Base-by-base conservation (phyloP, 2,113 vertebrate species). In the Camarhynchus parvulus region DNA sequence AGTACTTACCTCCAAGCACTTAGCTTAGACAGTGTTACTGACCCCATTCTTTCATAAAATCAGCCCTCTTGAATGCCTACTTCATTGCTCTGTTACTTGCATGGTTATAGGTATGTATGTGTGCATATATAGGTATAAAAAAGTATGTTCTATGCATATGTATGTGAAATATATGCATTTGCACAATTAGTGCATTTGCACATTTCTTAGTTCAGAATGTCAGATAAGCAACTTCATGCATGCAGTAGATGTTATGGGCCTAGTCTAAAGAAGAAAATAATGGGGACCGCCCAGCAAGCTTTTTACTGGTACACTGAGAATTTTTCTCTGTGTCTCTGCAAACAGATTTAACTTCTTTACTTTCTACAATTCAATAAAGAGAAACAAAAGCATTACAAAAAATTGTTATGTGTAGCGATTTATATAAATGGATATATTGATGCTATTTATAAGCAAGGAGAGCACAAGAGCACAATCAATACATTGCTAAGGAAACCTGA, bases 211-310 rank as follows among this genome's bases (percentile, higher is more conserved):
- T 72, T 83, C 33, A 73, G 30, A 50, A 49, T 64, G 25, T 47
- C 63, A 64, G 23, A 33, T 18, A 69, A 76, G 15, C 23, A 41
- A 73, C 37, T 56, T 59, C 41, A 72, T 74, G 15, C 14, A 33
- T 18, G 12, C 20, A 21, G 4, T 47, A 33, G 30, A 73, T 1
- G 0, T 55, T 49, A 50, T 13, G 5, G 27, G 33, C 16, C 5
- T 27, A 37, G 9, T 64, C n/a, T 50, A 14, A 68, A 69, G 39
- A 78, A 90, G 44, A 33, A 69, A 82, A 69, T 52, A 58, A 33
- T 21, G 11, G 6, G 25, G 10, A 42, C 8, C 18, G 11, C n/a
- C 8, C 15, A 31, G 17, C 10, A 13, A 11, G 25, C 11, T 53
- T 70, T 63, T 67, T 70, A 27, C 18, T 58, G 31, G 19, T 7